Conservation (phyloP, 2,888 invertebrate genomes). For the Ormyrus nitidulus region DNA sequence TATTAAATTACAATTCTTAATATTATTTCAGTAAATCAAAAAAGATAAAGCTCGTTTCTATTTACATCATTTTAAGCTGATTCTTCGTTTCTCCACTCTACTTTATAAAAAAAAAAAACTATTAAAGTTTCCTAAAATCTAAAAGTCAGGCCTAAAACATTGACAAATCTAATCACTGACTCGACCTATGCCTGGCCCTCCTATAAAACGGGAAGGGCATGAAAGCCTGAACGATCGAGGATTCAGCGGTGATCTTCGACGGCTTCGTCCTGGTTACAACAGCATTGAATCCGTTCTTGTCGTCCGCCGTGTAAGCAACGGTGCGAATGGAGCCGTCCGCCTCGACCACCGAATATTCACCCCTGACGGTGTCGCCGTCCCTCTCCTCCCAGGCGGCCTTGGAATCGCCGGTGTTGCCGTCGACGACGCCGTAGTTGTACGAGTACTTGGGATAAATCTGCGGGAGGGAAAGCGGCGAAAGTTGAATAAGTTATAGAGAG, state of each 20-base stretch:
- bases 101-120: too few species aligned
- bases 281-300: conserved; percentile 68
- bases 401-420: conserved; percentile 69
- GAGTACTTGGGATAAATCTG: conserved; percentile 66
- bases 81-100: too few species aligned
- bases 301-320: conserved; percentile 69
- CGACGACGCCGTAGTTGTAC: conserved; percentile 69
- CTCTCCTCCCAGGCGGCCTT: conserved; percentile 71
- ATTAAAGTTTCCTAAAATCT: not conserved
- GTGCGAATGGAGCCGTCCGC: conserved; percentile 69
- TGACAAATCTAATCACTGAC: not conserved
- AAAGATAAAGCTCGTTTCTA: too few species aligned
- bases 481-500: too few species aligned
- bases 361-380: conserved; percentile 68
- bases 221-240: conserved; percentile 55
- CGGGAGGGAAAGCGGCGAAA: not conserved
- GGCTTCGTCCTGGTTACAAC: conserved; percentile 64
- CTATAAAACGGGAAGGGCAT: conserved; percentile 49
- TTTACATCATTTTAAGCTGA: too few species aligned
- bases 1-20: too few species aligned
- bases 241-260: conserved; percentile 57
- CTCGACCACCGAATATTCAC: conserved; percentile 70
- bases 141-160: not conserved
- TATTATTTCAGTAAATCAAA: too few species aligned
- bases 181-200: conserved; percentile 4